A percentile compares a stretch with the other conserved stretches of the same genome.
Conservation (phyloP, 2,888 invertebrate genomes). For the Mamestra brassicae region DNA sequence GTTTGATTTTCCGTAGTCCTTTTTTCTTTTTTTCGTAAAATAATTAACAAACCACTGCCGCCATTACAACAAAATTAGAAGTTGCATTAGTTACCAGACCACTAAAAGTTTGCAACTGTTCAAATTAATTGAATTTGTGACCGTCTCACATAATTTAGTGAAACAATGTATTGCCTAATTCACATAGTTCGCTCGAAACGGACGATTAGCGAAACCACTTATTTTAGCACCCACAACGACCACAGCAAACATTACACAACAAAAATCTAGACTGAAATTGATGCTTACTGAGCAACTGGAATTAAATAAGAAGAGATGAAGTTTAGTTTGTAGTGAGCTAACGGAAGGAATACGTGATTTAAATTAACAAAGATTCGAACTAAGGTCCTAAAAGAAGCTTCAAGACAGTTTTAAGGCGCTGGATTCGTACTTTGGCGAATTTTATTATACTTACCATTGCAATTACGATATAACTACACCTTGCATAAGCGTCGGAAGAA, state of each 20-base stretch:
- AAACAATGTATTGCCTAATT: conserved; percentile 67
- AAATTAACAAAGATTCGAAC: neutral
- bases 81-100: conserved; percentile 19
- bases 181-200: conserved; percentile 59
- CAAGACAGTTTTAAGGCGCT: neutral
- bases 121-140: conserved; percentile 68
- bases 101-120: conserved; percentile 65
- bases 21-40: neutral
- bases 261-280: neutral
- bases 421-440: neutral
- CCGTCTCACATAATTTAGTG: conserved; percentile 59
- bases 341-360: neutral
- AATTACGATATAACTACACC: neutral
- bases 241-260: neutral
- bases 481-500: neutral
- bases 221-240: conserved; percentile 16
- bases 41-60: neutral
- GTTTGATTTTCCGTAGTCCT: neutral
- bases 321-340: neutral
- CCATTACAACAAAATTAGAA: conserved; percentile 16
- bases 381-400: neutral
- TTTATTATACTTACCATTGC: too few relatives aligned
- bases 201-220: conserved; percentile 30
- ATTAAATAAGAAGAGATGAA: neutral
- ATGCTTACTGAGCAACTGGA: neutral